phyloP scores from a whole-genome alignment of 2,113 vertebrate genomes.

The Neolamprologus brichardi region DNA sequence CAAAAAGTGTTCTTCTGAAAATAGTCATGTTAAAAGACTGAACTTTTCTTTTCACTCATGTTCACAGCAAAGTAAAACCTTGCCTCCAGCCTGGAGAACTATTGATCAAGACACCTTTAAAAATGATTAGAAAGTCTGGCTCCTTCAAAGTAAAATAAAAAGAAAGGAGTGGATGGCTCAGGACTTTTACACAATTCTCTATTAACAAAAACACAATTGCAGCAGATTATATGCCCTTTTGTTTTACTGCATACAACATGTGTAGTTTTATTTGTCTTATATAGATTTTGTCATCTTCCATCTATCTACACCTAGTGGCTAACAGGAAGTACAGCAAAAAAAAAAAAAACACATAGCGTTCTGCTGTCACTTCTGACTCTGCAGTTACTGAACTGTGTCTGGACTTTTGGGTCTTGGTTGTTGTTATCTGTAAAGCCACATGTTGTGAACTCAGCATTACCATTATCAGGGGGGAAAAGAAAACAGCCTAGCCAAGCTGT shows the following conservation, averaged over 20 bases:
- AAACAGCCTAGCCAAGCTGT: not conserved
- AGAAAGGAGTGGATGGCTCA: not conserved
- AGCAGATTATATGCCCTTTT: not conserved
- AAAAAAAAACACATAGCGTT: not conserved
- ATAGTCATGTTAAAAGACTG: not conserved
- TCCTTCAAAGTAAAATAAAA: not conserved
- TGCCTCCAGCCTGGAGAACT: not conserved
- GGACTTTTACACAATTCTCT: not conserved
- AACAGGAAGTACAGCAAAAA: not conserved
- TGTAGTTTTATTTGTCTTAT: not conserved
- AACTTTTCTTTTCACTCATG: not conserved
- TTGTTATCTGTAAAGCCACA: constrained; percentile 20
- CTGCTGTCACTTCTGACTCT: not conserved
- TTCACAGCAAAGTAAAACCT: not conserved
- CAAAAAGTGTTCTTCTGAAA: not conserved
- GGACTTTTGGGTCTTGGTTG: not conserved
- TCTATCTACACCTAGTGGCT: not conserved
- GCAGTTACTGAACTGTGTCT: not conserved
- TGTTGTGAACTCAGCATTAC: constrained; percentile 2
- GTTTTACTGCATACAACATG: not conserved
- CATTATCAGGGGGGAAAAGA: not conserved
- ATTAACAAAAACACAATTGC: not conserved
- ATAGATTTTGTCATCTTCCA: not conserved
- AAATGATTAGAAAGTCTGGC: not conserved
- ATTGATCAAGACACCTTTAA: not conserved